Conservation (phyloP, 2,113 vertebrate species). For the cattle (Bos taurus) region ARS-UCD2.0 NC_037357.1:64230001-64230500, state of each 20-base stretch:
- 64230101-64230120: background rate
- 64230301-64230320: background rate
- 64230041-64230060: constrained; percentile 95
- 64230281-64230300: background rate
- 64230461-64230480: background rate
- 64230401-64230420: background rate
- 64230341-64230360: background rate
- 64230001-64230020: constrained; percentile 96
- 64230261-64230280: background rate
- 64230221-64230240: background rate
- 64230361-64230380: background rate
- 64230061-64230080: constrained; percentile 94
- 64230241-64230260: background rate
- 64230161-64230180: background rate
- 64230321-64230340: background rate
- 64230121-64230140: background rate
- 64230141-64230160: background rate
- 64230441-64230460: background rate
- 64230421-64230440: background rate
- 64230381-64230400: background rate
- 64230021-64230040: constrained; percentile 97
- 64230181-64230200: background rate
- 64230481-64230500: background rate
- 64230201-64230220: background rate
- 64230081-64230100: constrained; percentile 91